phyloP scores from a whole-genome alignment of 1,140 invertebrate genomes.

The Rhagoletis pomonella region DNA sequence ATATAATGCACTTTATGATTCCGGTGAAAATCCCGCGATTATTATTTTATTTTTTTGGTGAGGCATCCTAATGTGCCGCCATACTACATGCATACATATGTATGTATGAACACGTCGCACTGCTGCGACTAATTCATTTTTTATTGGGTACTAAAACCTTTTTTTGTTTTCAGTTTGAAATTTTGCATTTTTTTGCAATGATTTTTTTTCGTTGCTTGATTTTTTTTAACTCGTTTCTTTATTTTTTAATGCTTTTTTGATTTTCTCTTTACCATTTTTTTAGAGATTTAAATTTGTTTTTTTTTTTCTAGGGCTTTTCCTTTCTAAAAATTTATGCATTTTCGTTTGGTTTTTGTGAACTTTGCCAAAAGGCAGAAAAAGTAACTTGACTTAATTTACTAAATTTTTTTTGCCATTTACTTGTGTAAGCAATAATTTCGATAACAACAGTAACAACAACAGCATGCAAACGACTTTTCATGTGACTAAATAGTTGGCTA shows the following conservation, averaged over 20 bases:
- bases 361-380: background rate
- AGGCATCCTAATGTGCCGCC: too few species aligned
- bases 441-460: background rate
- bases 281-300: background rate
- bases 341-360: background rate
- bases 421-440: background rate
- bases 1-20: too few species aligned
- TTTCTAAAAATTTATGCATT: background rate
- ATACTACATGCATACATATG: background rate
- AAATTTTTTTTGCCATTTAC: background rate
- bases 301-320: background rate
- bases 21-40: too few species aligned
- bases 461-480: background rate
- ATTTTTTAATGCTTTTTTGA: background rate
- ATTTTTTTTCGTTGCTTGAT: background rate
- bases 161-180: background rate
- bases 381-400: too few species aligned
- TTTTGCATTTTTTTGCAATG: background rate
- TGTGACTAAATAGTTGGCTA: background rate
- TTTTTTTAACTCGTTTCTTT: background rate
- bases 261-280: background rate
- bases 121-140: background rate
- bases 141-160: background rate
- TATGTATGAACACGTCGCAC: background rate
- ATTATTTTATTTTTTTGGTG: background rate